Base-by-base conservation (phyloP, 37 sponge, comb jelly and placozoan genomes). In the Oopsacas minuta region DNA sequence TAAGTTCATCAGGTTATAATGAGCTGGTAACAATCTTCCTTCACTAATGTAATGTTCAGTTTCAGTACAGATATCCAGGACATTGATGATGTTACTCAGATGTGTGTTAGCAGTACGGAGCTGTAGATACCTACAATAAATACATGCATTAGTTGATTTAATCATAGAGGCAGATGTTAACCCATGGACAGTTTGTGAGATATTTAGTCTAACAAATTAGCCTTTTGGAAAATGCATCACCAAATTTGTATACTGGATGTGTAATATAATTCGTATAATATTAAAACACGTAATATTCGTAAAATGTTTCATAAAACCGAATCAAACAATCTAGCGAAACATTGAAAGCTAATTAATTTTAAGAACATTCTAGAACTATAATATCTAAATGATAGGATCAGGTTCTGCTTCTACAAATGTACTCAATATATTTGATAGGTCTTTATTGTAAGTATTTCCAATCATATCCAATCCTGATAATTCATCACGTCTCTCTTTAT, bases 31-130 rank as follows among this genome's bases (percentile, higher is more conserved):
- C 20, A 61, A 34, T 12, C 28, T 12, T 12, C 75, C 75, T 3
- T 61, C 75, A 12, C 28, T 61, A 12, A 61, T 61, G 75, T 5
- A 3, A 5, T 12, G 7, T 34, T 61, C 75, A 5, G 75, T 61
- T 3, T 61, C 75, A n/a, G 75, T 34, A 12, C 75, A 61, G 20
- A 61, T 61, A 12, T 61, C 75, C 75, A 61, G 94, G 0, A 93
- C 91, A 83, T 86, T 88, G 88, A 91, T 91, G 39, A 93, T 93
- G 81, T 93, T 93, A 52, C 90, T 86, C 83, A 93, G 53, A 83
- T 93, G 94, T 15, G 81, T 83, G 36, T 83, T 87, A 20, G 94
- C 91, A 7, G 91, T 91, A n/a, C 84, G 83, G 30, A 93, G 82
- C 94, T 93, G 86, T n/a, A 83, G 86, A 12, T 61, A 61, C 30